Percentiles rank a stretch among this genome's conserved stretches.
Conservation (phyloP, 2,797 vertebrate genomes). For the Xerus rutilus region DNA sequence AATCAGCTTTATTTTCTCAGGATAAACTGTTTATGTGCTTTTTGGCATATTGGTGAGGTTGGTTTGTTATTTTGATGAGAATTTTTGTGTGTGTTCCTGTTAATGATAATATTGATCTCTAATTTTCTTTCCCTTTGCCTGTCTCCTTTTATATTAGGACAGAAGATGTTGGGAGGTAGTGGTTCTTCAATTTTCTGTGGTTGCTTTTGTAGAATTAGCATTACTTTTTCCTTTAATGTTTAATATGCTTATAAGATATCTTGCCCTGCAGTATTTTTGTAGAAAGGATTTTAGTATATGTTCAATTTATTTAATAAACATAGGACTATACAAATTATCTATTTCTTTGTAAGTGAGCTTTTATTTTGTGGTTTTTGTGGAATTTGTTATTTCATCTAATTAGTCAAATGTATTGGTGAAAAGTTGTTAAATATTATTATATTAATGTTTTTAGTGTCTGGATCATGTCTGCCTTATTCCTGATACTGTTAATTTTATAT, state of each 20-base stretch:
- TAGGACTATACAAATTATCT: background rate
- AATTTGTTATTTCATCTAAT: conserved; percentile 13
- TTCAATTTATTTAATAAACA: background rate
- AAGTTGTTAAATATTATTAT: background rate
- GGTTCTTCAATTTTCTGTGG: background rate
- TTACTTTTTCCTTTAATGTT: background rate
- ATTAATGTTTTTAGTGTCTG: background rate
- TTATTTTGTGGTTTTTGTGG: background rate
- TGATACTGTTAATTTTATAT: background rate
- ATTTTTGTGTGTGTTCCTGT: background rate
- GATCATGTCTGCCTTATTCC: background rate
- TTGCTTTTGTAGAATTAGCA: background rate
- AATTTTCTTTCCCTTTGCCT: background rate
- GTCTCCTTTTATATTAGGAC: background rate
- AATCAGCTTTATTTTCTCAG: background rate
- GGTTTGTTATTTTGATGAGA: background rate
- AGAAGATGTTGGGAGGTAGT: background rate
- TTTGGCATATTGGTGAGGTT: background rate
- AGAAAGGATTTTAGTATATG: background rate
- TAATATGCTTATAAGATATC: background rate
- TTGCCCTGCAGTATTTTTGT: background rate
- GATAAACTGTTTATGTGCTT: background rate
- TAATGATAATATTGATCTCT: background rate
- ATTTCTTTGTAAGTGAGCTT: background rate
- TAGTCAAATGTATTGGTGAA: background rate